These are phyloP conservation scores for Scaptomyza caliginosa DNA, from an alignment of 2,888 invertebrate species.

Conservation along the genomic window DNA sequence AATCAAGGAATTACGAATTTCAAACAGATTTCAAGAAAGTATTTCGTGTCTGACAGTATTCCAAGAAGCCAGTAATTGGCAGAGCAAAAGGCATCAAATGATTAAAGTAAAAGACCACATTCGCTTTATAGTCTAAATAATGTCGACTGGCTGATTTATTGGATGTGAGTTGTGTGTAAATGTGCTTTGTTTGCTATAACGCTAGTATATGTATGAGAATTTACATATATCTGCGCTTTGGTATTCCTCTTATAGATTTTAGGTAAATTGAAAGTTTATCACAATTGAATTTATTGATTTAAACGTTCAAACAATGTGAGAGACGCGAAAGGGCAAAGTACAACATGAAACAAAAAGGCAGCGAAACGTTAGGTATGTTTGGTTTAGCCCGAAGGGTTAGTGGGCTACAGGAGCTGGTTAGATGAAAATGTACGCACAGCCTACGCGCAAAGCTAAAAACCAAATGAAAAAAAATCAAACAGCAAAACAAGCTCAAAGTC, in stretches of 20 bases:
- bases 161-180: neutral
- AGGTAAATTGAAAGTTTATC: neutral
- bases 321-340: neutral
- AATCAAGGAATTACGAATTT: neutral
- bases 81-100: neutral
- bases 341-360: neutral
- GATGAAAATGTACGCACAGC: constrained; percentile 4
- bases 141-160: neutral
- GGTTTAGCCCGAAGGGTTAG: too few species aligned
- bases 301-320: neutral
- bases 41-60: too few species aligned
- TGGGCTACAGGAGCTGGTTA: too few species aligned
- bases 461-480: neutral
- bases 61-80: too few species aligned
- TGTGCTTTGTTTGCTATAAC: neutral
- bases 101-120: too few species aligned
- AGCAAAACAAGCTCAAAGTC: constrained; percentile 3
- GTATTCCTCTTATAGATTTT: neutral
- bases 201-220: neutral
- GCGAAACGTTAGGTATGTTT: neutral
- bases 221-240: neutral
- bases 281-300: constrained; percentile 12
- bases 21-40: neutral
- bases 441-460: too few species aligned
- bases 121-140: neutral